Base-by-base conservation (phyloP, 2,888 invertebrate genomes). In the Aporophyla lueneburgensis region DNA sequence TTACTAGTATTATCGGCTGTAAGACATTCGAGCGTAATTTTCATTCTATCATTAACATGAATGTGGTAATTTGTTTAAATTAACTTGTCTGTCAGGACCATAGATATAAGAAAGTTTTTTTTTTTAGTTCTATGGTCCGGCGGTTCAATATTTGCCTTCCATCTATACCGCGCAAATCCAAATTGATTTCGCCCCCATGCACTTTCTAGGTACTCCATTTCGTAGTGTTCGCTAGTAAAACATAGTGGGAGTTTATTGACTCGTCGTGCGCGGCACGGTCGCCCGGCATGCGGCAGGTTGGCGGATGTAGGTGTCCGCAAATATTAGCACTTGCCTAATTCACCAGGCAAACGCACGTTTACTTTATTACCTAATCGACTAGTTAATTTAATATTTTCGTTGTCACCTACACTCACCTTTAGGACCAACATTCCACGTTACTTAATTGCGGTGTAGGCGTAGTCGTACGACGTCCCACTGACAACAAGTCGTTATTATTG, bases 231-330 rank as follows among this genome's bases (percentile, higher is more conserved):
- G 85, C 80, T 78, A 83, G 78, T 86, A 87, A 87, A 85, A 81
- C 83, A 78, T 71, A 80, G 94, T 95, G 93, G 94, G 93, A 94
- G 95, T 94, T 92, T 94, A 93, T 94, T 94, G 93, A 94, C 94
- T 93, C 86, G 91, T 89, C 67, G 88, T 81, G 79, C 77, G 85
- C 83, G 81, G 85, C 84, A 84, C 85, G 89, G 88, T 81, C 86
- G 89, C 82, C 81, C 88, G 91, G 90, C 89, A 89, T 89, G 91
- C 92, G 91, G 93, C 95, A 94, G 92, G 94, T 94, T 94, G 92
- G 94, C 93, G 94, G 93, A 94, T 93, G 96, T 95, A 94, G 96
- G 96, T 94, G 96, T 95, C 87, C 92, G 95, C 96, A 96, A 96
- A 96, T 96, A 96, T 96, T 96, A 91, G 92, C 93, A 91, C 93